Conservation (phyloP, 1,140 invertebrate genomes). For the Heliconius congener region DNA sequence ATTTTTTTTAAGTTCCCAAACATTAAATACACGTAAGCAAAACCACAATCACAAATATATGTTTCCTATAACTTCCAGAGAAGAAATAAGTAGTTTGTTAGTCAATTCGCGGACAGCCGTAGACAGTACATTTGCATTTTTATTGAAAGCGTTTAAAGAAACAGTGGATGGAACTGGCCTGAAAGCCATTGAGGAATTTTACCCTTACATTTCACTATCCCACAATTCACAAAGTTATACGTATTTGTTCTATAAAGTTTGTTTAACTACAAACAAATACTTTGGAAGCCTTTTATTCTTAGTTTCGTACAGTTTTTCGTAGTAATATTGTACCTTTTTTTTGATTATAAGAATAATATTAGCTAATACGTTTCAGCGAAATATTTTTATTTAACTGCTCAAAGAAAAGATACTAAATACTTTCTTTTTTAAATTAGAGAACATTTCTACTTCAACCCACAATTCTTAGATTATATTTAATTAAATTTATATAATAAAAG, state of each 20-base stretch:
- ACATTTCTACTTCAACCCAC: too few species aligned
- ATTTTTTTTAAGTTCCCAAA: too few species aligned
- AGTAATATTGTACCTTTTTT: too few species aligned
- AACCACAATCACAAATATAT: not conserved
- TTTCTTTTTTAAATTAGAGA: too few species aligned
- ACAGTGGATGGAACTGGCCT: conserved; percentile 54
- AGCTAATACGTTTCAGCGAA: too few species aligned
- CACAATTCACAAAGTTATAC: conserved; percentile 21
- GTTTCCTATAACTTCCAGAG: conserved; percentile 35
- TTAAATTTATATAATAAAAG: too few species aligned
- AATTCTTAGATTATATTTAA: too few species aligned
- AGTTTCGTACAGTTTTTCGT: not conserved
- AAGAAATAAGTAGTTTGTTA: conserved; percentile 58
- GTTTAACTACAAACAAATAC: conserved; percentile 17
- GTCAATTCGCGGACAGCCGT: conserved; percentile 59
- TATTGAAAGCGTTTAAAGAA: conserved; percentile 71
- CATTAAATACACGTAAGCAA: not conserved
- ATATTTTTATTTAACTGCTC: too few species aligned
- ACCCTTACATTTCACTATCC: conserved; percentile 42
- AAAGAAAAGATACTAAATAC: too few species aligned
- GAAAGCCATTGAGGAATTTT: conserved; percentile 51
- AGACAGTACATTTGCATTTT: conserved; percentile 71
- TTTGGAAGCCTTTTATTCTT: not conserved
- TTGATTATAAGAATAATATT: too few species aligned
- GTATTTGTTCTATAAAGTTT: conserved; percentile 26